Evolutionary conservation across 2,888 invertebrate species (phyloP), one percentile per base, ranked within the genome.

Genomic region (Matsumyia berberina): DNA sequence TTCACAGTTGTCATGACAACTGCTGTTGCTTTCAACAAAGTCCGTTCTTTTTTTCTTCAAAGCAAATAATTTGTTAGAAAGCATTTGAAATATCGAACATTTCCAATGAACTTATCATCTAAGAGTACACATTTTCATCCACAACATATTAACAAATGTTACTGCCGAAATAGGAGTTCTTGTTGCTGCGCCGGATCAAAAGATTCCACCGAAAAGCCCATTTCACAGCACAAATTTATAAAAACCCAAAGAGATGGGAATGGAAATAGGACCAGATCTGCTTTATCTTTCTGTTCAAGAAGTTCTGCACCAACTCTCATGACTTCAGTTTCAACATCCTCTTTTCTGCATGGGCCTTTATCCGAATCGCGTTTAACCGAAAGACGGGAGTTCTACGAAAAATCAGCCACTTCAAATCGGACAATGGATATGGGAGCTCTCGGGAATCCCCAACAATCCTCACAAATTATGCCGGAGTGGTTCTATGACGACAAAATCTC

Each of bases 121-220:
- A 17, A 51, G 12, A 76, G 64, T 8, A 64, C 19, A 19, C 7
- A 29, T 9, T 58, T 42, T 15, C 12, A 51, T 24, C 33, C 58
- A 2, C 77, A 77, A 17, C 82, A 82, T 8, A 72, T 17, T 24
- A 53, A 44, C 12, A 77, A 37, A 9, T 82, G 82, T 17, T 82
- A 82, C 55, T 82, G 82, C 17, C 39, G 53, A 42, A 82, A 77
- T 42, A n/a, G 37, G 5, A 72, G 70, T 31, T 8, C 64, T 2
- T 82, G 82, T 12, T 58, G 64, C 55, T 82, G 82, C 15, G 11
- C 42, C 29, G 76, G 17, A 7, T 3, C 9, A 0, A 60, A 42
- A 15, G 35, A 44, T 24, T 12, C 58, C 0, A 8, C 15, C 0
- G 35, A 33, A 29, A 72, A 39, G 3, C 6, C 19, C 5, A 39